Percentiles rank a stretch among this genome's conserved stretches.
Conservation (phyloP, 92 coral and sea anemone species). For the Blastomussa wellsi region DNA sequence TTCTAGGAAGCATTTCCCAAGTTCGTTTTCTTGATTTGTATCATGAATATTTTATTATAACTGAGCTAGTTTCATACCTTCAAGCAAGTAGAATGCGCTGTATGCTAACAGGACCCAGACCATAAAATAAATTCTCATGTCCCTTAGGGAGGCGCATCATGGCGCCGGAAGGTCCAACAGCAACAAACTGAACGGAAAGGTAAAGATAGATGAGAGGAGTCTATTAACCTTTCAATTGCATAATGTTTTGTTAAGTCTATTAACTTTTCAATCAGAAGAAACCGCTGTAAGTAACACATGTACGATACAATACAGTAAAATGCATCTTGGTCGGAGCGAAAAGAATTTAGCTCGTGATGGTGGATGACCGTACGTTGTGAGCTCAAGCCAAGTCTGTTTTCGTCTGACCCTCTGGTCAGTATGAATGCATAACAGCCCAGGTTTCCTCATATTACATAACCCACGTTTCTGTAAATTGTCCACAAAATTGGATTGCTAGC, state of each 20-base stretch:
- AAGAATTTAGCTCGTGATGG: background rate
- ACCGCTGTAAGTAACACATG: too few relatives aligned
- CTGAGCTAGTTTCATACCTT: conserved; percentile 15
- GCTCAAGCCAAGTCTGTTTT: too few relatives aligned
- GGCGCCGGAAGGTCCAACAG: conserved; percentile 21
- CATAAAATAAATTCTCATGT: conserved; percentile 30
- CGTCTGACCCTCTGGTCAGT: too few relatives aligned
- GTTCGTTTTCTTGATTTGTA: background rate
- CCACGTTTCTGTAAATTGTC: too few relatives aligned
- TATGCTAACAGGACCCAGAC: conserved; percentile 2
- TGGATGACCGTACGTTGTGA: too few relatives aligned
- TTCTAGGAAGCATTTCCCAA: background rate
- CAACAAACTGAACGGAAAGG: background rate
- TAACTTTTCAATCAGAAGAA: background rate
- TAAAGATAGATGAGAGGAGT: too few relatives aligned
- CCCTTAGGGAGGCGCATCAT: conserved; percentile 22
- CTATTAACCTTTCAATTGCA: background rate
- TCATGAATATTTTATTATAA: background rate
- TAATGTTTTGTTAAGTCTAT: background rate
- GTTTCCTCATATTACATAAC: too few relatives aligned
- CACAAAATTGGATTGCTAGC: too few relatives aligned
- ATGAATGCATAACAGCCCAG: too few relatives aligned
- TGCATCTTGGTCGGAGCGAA: background rate
- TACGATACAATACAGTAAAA: too few relatives aligned
- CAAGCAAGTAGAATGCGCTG: conserved; percentile 4